Percentiles rank a stretch among this genome's conserved stretches.
Conservation (phyloP, 2,888 invertebrate genomes). For the Syrista parreyssii region DNA sequence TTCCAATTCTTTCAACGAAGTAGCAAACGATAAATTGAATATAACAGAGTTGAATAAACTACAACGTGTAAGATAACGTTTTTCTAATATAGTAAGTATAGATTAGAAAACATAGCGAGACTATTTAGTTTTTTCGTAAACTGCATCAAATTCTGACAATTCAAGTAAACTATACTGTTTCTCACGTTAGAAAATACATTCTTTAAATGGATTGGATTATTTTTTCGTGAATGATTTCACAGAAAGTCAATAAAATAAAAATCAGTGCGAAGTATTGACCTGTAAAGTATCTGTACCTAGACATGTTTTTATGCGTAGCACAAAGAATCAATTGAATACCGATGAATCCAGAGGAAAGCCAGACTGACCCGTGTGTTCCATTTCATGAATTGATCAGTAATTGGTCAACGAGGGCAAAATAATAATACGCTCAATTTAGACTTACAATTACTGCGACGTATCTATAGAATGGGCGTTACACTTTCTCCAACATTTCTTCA, state of each 20-base stretch:
- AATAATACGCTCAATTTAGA: slow-evolving; percentile 27
- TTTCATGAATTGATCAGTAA: slow-evolving; percentile 23
- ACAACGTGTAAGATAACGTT: not conserved
- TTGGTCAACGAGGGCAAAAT: slow-evolving; percentile 25
- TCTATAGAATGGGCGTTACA: not conserved
- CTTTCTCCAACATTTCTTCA: not conserved
- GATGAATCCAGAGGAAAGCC: not conserved
- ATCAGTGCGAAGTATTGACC: not conserved
- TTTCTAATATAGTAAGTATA: not conserved
- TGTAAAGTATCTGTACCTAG: not conserved
- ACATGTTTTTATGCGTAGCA: not conserved
- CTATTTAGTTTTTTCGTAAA: not conserved
- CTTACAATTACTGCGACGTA: slow-evolving; percentile 15
- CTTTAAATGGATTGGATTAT: not conserved
- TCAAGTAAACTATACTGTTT: not conserved
- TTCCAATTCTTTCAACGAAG: not conserved
- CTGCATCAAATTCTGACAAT: not conserved
- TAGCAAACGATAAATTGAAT: not conserved
- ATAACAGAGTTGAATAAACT: not conserved
- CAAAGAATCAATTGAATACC: not conserved
- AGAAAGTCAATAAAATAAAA: not conserved
- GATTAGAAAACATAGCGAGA: not conserved
- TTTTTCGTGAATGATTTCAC: not conserved
- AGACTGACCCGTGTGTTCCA: not conserved
- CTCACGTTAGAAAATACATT: not conserved